phyloP scores from a whole-genome alignment of 2,888 invertebrate species.

The Aethes cnicana region DNA sequence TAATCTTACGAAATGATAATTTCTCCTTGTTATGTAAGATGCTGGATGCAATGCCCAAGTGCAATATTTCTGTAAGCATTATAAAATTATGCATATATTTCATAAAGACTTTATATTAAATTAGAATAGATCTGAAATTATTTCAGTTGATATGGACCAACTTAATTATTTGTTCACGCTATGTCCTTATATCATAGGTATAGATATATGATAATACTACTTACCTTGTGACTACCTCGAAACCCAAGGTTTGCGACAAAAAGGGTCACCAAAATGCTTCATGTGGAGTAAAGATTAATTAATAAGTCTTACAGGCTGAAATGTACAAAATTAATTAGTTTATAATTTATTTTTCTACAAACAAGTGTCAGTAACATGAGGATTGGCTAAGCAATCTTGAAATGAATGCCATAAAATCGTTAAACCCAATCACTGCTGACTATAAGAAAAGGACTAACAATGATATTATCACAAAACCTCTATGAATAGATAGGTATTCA shows the following conservation, averaged over 20 bases:
- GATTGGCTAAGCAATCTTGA: not conserved
- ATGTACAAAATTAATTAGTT: conserved; percentile 9
- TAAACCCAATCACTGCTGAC: not conserved
- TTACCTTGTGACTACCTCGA: not conserved
- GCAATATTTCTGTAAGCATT: conserved; percentile 26
- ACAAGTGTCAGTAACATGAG: not conserved
- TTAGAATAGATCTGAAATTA: conserved; percentile 20
- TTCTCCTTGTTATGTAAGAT: conserved; percentile 21
- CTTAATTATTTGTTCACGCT: not conserved
- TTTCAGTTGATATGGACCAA: conserved; percentile 15
- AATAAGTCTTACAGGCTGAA: not conserved
- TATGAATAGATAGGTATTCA: no score
- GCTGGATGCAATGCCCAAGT: conserved; percentile 14
- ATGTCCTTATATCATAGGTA: no score
- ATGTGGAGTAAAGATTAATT: not conserved
- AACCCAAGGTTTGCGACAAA: not conserved
- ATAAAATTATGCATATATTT: conserved; percentile 15
- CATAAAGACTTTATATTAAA: conserved; percentile 9
- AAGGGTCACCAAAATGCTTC: not conserved
- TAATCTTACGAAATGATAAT: conserved; percentile 7
- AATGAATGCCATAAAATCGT: not conserved
- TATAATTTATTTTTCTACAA: not conserved
- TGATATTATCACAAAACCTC: conserved; percentile 14
- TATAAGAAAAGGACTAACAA: conserved; percentile 1
- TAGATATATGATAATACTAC: not conserved